Evolutionary conservation across 2,113 vertebrate genomes (phyloP), one percentile per base, ranked within the genome.

Genomic region (Aptenodytes patagonicus): DNA sequence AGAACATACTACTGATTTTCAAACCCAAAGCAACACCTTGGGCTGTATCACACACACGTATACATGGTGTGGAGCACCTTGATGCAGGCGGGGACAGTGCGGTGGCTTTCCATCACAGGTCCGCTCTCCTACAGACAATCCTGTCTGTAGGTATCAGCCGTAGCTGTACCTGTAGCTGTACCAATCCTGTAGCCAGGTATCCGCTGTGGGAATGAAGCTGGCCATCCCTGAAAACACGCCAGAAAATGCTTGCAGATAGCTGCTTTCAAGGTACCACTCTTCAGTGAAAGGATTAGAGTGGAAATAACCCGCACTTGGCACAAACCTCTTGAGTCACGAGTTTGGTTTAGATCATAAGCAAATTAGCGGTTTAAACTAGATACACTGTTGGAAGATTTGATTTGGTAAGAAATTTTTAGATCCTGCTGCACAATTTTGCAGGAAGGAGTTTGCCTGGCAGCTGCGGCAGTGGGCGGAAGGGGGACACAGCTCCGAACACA

Each of bases 21-120:
- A 83, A 72, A 44, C 62, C 13, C 17, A n/a, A 16, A 66, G 61
- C 60, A 36, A 21, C 13, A 46, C 46, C 32, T 42, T 31, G 38
- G 19, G 60, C 64, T 83, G 38, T 17, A 29, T 16, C 36, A 21
- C 70, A 34, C 1, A 17, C n/a, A 9, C 7, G 32, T 12, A 6
- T 1, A 28, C 0, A 0, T 4, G 13, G 16, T 49, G 32, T 10
- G 18, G 38, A 83, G 24, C 44, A 52, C 16, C 54, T 5, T 6
- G 75, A 28, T 13, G 78, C 22, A 19, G 6, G 26, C 17, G 40
- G 31, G 40, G 12, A 82, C 10, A 60, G 42, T 1, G 6, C 1
- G 0, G 44, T 12, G 49, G n/a, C 78, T 75, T 62, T 46, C 16
- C 90, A 68, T 61, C 34, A 61, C 29, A 70, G 64, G 1, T 31